These are phyloP conservation scores for Panthera tigris DNA, from an alignment of 2,113 vertebrate species.

Conservation along the genomic window DNA sequence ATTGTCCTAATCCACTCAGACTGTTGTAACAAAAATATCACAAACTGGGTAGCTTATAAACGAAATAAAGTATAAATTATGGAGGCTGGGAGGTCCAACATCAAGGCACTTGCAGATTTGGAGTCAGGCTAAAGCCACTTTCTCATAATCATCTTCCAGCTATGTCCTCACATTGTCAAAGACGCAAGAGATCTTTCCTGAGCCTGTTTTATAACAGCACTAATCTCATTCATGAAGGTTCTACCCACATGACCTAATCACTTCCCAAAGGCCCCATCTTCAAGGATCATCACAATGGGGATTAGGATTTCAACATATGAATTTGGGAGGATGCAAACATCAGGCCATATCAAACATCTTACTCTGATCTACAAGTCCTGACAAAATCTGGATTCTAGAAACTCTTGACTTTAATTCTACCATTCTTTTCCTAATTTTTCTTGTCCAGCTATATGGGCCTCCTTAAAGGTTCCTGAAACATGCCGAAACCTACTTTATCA, in stretches of 20 bases:
- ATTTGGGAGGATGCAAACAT: neutral
- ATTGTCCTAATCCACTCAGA: too few relatives aligned
- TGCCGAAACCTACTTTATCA: fast-evolving
- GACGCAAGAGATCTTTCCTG: neutral
- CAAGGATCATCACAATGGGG: neutral
- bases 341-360: neutral
- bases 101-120: neutral
- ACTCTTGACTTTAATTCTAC: neutral
- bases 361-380: neutral
- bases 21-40: neutral
- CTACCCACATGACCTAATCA: neutral
- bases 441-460: neutral
- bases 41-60: neutral
- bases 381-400: neutral
- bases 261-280: neutral
- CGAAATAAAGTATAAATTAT: neutral
- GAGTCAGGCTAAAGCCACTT: neutral
- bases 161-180: neutral
- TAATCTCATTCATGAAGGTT: neutral
- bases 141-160: neutral
- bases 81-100: neutral
- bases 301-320: neutral
- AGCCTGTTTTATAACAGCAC: neutral
- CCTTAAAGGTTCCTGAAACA: neutral
- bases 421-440: neutral